Conservation (phyloP, 2,888 invertebrate species). For the Clanis bilineata region DNA sequence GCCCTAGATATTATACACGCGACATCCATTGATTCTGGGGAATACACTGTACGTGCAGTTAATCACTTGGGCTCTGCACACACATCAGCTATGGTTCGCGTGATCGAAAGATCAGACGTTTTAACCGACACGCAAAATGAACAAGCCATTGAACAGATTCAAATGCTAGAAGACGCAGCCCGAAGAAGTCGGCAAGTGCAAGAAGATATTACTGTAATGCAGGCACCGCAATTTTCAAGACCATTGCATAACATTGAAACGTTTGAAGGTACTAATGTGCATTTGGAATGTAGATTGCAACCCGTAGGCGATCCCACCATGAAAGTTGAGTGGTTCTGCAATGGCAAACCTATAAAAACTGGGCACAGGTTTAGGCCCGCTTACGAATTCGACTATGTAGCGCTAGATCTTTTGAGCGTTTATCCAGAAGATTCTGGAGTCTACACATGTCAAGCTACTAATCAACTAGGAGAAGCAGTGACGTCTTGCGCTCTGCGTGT, state of each 20-base stretch:
- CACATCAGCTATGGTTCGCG: conserved; percentile 94
- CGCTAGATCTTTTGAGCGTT: conserved; percentile 96
- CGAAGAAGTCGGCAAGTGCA: conserved; percentile 86
- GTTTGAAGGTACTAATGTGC: conserved; percentile 94
- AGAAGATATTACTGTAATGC: conserved; percentile 92
- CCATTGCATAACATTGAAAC: conserved; percentile 94
- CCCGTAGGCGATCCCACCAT: conserved; percentile 95
- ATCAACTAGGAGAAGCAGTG: conserved; percentile 96
- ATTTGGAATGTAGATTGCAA: conserved; percentile 94
- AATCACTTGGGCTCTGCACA: conserved; percentile 97
- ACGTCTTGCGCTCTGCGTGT: conserved; percentile 95
- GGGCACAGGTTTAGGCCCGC: conserved; percentile 97
- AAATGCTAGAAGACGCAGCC: conserved; percentile 91
- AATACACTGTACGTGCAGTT: conserved; percentile 96
- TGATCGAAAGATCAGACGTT: conserved; percentile 90
- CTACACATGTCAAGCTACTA: conserved; percentile 97
- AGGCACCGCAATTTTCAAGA: conserved; percentile 93
- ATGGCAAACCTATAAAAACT: conserved; percentile 94
- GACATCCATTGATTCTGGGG: conserved; percentile 96
- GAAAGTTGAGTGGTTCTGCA: conserved; percentile 98
- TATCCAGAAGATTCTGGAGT: conserved; percentile 99
- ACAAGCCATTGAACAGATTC: conserved; percentile 95
- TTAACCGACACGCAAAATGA: conserved; percentile 96
- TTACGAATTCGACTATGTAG: conserved; percentile 98
- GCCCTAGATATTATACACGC: conserved; percentile 97